These are phyloP conservation scores for Montipora efflorescens DNA, from an alignment of 64 coral and sea anemone genomes.

Conservation along the genomic window DNA sequence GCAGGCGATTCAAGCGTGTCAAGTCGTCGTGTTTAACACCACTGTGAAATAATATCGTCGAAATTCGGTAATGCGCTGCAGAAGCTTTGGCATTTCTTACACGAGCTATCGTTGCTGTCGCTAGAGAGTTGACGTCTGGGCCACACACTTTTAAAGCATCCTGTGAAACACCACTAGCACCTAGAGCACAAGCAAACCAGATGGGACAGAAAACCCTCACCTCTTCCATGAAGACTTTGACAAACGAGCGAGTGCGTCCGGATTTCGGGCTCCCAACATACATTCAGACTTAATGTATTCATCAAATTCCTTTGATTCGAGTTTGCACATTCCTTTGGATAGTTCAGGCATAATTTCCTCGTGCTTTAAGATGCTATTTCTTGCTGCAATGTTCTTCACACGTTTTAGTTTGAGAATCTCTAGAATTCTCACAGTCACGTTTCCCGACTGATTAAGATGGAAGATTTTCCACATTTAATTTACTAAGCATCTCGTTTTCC, in stretches of 20 bases:
- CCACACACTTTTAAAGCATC: too few species aligned
- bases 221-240: too few species aligned
- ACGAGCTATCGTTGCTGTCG: neutral
- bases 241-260: neutral
- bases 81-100: constrained; percentile 7
- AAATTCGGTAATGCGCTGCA: neutral
- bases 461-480: constrained; percentile 17
- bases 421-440: constrained; percentile 29
- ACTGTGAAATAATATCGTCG: constrained; percentile 23
- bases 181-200: too few species aligned
- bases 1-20: neutral
- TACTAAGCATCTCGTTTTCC: constrained; percentile 1
- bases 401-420: constrained; percentile 11
- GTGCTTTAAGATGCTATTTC: constrained; percentile 54
- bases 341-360: constrained; percentile 25
- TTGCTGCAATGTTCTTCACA: neutral
- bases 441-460: neutral
- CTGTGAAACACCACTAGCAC: too few species aligned
- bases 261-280: neutral
- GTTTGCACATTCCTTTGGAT: neutral
- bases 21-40: constrained; percentile 29
- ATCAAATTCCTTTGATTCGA: neutral
- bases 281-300: constrained; percentile 1
- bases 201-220: too few species aligned
- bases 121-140: neutral